Evolutionary conservation across 2,797 vertebrate species (phyloP).

Genomic region (Rhyacichthys aspro): DNA sequence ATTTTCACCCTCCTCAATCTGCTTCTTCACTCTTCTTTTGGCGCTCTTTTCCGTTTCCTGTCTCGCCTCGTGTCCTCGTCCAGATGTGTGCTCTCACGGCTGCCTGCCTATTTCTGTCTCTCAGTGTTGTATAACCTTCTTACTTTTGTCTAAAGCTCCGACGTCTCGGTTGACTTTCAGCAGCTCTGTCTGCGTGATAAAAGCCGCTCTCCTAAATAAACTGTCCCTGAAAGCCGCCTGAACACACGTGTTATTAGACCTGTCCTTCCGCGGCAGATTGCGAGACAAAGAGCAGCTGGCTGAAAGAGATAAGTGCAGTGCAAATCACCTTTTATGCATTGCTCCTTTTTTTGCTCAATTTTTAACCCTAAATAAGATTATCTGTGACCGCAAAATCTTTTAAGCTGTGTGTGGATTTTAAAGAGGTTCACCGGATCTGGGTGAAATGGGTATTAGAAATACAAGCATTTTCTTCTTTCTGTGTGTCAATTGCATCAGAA

Average conservation of each 20-base stretch:
- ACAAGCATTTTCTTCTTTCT: background rate
- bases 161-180: background rate
- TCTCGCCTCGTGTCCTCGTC: constrained; percentile 17
- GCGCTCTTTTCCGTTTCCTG: too few relatives aligned
- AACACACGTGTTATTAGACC: background rate
- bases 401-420: background rate
- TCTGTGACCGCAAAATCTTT: background rate
- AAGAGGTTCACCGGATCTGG: background rate
- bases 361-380: constrained; percentile 25
- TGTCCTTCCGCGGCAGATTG: background rate
- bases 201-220: background rate
- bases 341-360: constrained; percentile 23
- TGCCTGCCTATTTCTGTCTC: constrained; percentile 8
- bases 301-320: constrained; percentile 25
- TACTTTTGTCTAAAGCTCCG: constrained; percentile 12
- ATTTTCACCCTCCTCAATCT: constrained; percentile 19
- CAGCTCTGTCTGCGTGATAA: background rate
- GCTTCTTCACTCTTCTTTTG: background rate
- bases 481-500: background rate
- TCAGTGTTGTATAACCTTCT: constrained; percentile 44
- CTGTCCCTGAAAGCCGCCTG: background rate
- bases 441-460: background rate
- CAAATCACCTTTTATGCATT: constrained; percentile 25
- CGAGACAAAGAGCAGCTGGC: constrained; percentile 24
- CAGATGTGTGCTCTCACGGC: constrained; percentile 37